A percentile compares a stretch with the other conserved stretches of the same genome.
Evolutionary conservation across 2,888 invertebrate genomes (phyloP).

Genomic region (Mactromeris polynyma): DNA sequence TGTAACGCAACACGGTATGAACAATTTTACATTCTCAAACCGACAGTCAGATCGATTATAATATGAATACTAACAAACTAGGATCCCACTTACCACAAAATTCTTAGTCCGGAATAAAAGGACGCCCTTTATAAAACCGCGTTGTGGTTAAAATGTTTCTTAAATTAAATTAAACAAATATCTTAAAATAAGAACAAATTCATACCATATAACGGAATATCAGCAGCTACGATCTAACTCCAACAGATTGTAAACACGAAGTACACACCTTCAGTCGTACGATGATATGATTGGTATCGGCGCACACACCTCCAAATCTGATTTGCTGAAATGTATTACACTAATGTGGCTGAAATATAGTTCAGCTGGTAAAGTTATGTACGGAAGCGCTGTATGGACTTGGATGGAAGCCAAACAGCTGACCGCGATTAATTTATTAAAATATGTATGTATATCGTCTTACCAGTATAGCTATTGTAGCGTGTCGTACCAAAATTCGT

Average conservation of each 20-base stretch:
- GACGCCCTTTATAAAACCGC: too few species aligned
- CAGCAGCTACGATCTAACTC: neutral
- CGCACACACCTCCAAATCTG: constrained; percentile 10
- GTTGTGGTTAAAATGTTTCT: too few species aligned
- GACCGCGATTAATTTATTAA: neutral
- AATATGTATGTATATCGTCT: too few species aligned
- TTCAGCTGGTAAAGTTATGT: neutral
- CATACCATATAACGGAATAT: neutral
- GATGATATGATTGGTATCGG: neutral
- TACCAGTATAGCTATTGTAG: too few species aligned
- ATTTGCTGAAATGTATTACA: neutral
- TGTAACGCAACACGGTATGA: too few species aligned
- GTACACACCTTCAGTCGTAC: constrained; percentile 1
- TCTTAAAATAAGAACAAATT: neutral
- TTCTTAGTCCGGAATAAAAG: too few species aligned
- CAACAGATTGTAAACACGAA: neutral
- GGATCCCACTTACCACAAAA: too few species aligned
- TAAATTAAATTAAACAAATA: neutral
- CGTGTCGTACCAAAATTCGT: too few species aligned
- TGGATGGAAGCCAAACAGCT: neutral
- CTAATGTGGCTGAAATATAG: neutral
- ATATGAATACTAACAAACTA: too few species aligned
- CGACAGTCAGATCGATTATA: too few species aligned
- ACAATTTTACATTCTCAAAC: too few species aligned
- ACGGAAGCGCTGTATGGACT: neutral